Base-by-base conservation (phyloP, 2,888 invertebrate species). In the Agrotis clavis region DNA sequence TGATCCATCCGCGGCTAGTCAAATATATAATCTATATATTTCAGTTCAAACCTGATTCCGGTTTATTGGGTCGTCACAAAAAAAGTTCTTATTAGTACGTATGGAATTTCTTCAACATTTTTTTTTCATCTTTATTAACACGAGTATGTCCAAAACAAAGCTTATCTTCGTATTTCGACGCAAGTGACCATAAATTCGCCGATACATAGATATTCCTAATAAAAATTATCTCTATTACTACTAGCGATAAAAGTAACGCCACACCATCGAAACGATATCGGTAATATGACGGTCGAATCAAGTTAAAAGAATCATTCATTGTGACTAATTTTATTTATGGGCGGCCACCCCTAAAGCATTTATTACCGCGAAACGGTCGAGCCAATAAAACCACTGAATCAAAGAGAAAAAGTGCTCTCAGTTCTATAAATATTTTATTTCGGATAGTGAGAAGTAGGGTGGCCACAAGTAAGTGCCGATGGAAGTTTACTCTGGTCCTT, bases 341-440 rank as follows among this genome's bases (percentile, higher is more conserved):
- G 85, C 77, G 81, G 79, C 88, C 88, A 87, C 89, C 94, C 94
- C 92, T 87, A 88, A 87, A 92, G 92, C 94, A 95, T 95, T 93
- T 95, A 94, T 95, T 93, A 94, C 94, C 91, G 91, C 93, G 91
- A 92, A 94, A 92, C 92, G 92, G 92, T 88, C 92, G 87, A 89
- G 90, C 95, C 96, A 96, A 96, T 96, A 96, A 95, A 96, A 95
- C 95, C 95, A 95, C 93, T 96, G 96, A 96, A 96, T 96, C 96
- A 96, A 95, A 95, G 95, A 95, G 96, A 96, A 96, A 95, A 96
- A 96, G 91, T 95, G 94, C 96, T 93, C 94, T 92, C 91, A 87
- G 90, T 91, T 93, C 94, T 94, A 96, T 96, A 96, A 96, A 96
- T 96, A 95, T 96, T 96, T 96, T 96, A 96, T 96, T 96, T 95